A percentile compares a stretch with the other conserved stretches of the same genome.
Evolutionary conservation across 2,113 vertebrate genomes (phyloP).

Genomic region (Rostratula benghalensis): DNA sequence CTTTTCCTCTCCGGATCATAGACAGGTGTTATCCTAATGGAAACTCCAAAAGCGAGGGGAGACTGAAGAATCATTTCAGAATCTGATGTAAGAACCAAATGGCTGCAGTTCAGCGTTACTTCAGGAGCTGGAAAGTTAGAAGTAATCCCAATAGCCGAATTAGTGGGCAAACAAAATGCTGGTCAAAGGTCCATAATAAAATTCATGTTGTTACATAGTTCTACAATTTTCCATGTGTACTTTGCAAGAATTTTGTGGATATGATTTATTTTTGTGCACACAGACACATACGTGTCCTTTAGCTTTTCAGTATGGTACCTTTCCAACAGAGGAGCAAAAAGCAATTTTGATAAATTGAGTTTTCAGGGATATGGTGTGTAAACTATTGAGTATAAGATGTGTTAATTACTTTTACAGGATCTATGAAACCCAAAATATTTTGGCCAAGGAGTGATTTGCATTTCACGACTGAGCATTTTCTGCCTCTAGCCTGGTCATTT

Average conservation of each 20-base stretch:
- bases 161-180: slow-evolving; percentile 30
- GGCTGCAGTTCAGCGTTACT: slow-evolving; percentile 2
- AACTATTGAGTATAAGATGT: background rate
- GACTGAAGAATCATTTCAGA: slow-evolving; percentile 19
- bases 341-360: background rate
- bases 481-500: background rate
- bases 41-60: slow-evolving; percentile 5
- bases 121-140: background rate
- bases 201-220: background rate
- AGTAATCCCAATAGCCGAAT: slow-evolving; percentile 14
- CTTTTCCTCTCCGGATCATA: background rate
- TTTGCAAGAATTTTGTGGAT: background rate
- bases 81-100: slow-evolving; percentile 50
- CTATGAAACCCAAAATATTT: background rate
- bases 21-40: slow-evolving; percentile 32
- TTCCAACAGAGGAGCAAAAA: background rate
- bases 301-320: background rate
- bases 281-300: background rate
- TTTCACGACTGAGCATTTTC: background rate
- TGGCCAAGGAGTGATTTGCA: background rate
- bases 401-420: slow-evolving; percentile 1
- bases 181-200: slow-evolving; percentile 14
- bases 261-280: background rate
- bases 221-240: background rate
- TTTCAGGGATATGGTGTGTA: background rate